Conservation (phyloP, 2,113 vertebrate genomes). For the Zosterops borbonicus region DNA sequence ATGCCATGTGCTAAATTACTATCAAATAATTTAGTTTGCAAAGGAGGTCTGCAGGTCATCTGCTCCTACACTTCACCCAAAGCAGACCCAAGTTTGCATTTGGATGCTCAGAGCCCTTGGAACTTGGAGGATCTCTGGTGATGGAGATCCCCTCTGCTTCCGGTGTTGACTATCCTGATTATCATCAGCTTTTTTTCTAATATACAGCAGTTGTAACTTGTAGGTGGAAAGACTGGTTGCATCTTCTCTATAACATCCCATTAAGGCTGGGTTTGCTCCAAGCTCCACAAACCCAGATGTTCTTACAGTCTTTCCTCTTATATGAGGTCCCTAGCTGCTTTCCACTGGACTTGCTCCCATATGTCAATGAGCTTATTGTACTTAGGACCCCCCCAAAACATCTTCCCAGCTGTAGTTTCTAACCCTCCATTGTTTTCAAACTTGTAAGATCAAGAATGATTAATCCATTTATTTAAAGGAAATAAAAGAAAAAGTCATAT, state of each 20-base stretch:
- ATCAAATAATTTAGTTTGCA: neutral
- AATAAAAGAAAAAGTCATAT: slow-evolving; percentile 27
- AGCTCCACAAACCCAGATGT: neutral
- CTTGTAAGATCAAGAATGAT: slow-evolving; percentile 5
- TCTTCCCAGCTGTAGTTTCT: slow-evolving; percentile 1
- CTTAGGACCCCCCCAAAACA: neutral
- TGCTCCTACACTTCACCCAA: neutral
- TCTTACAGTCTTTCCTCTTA: neutral
- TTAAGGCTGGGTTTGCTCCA: neutral
- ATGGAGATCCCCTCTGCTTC: neutral
- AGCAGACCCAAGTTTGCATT: neutral
- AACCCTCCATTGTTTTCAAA: slow-evolving; percentile 19
- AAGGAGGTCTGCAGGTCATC: neutral
- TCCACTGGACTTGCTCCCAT: neutral
- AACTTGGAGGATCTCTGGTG: neutral
- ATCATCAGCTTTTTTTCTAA: neutral
- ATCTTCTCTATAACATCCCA: neutral
- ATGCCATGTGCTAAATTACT: neutral
- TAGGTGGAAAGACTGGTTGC: neutral
- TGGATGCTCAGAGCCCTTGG: neutral
- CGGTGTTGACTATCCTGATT: neutral
- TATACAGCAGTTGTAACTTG: neutral
- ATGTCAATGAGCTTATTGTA: neutral
- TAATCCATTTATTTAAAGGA: slow-evolving; percentile 22
- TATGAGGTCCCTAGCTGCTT: neutral